Evolutionary conservation across 2,113 vertebrate genomes (phyloP).

Genomic region (Phaetusa simplex): DNA sequence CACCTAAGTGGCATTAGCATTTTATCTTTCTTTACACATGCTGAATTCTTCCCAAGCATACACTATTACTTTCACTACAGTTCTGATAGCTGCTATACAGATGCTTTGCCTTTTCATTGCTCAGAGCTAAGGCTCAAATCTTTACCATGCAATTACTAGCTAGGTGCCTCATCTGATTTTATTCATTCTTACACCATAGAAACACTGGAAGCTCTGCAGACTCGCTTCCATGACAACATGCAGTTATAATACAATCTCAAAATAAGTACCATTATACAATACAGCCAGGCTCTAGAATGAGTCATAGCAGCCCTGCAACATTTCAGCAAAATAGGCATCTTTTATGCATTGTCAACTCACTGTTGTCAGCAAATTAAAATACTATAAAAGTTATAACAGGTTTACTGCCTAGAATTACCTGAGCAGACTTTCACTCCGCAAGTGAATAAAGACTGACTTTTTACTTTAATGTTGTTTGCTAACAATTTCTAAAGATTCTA

Average conservation of each 20-base stretch:
- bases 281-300: background rate
- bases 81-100: background rate
- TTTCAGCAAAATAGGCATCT: background rate
- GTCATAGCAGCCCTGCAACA: background rate
- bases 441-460: background rate
- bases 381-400: background rate
- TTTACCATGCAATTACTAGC: constrained; percentile 44
- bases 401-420: background rate
- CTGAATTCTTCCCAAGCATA: background rate
- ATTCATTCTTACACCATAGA: constrained; percentile 75
- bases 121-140: background rate
- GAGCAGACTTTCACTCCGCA: background rate
- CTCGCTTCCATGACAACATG: constrained; percentile 68
- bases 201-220: constrained; percentile 72
- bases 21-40: background rate
- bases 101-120: background rate
- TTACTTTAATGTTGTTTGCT: background rate
- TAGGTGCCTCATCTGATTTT: constrained; percentile 59
- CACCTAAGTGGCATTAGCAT: background rate
- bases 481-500: background rate
- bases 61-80: background rate
- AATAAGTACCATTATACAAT: constrained; percentile 40
- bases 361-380: background rate
- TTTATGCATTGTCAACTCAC: background rate
- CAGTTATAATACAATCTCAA: constrained; percentile 56